Conservation (phyloP, 1,140 invertebrate genomes). For the Sinonovacula constricta region DNA sequence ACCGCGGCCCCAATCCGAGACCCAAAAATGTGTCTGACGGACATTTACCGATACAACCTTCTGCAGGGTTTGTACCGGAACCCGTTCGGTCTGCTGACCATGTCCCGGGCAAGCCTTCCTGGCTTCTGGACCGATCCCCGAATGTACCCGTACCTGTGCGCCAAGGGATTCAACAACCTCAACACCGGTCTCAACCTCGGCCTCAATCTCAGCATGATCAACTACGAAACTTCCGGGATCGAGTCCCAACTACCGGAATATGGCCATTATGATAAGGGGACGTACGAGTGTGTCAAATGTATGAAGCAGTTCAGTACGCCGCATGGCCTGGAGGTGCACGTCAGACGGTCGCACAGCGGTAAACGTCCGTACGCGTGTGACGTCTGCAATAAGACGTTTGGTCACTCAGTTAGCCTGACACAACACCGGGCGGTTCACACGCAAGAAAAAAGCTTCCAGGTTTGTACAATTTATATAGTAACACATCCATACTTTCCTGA, state of each 20-base stretch:
- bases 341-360: constrained; percentile 93
- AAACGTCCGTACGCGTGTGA: constrained; percentile 97
- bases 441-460: constrained; percentile 94
- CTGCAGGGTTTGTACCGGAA: constrained; percentile 47
- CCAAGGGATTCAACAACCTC: constrained; percentile 30
- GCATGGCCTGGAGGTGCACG: constrained; percentile 95
- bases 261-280: constrained; percentile 36
- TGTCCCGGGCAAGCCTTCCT: constrained; percentile 21
- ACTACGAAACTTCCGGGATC: neutral
- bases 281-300: constrained; percentile 97
- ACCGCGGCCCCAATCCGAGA: constrained; percentile 5
- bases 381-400: constrained; percentile 97
- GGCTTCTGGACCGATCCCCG: constrained; percentile 36
- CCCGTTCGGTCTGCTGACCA: constrained; percentile 34
- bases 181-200: constrained; percentile 17
- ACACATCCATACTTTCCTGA: too few relatives aligned
- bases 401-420: constrained; percentile 96
- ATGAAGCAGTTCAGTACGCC: constrained; percentile 98
- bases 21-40: constrained; percentile 31
- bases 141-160: constrained; percentile 40
- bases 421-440: constrained; percentile 94
- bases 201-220: neutral
- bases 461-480: too few relatives aligned
- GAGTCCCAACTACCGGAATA: constrained; percentile 3
- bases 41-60: constrained; percentile 50